These are phyloP conservation scores for Cheiracanthium punctorium DNA, from an alignment of 2,888 invertebrate species.

Conservation along the genomic window DNA sequence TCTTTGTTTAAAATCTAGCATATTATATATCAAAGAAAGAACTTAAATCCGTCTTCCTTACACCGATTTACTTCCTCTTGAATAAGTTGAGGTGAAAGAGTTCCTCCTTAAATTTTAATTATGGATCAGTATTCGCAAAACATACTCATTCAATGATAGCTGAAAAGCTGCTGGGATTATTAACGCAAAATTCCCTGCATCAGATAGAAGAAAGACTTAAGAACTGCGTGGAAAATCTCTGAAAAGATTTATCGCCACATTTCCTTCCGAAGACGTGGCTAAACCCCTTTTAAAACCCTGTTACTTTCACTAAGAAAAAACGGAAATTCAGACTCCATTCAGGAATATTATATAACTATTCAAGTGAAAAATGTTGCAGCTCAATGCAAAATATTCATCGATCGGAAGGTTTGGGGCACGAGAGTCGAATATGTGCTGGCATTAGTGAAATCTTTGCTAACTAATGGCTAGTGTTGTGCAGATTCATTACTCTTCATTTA, in stretches of 20 bases:
- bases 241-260: slow-evolving; percentile 13
- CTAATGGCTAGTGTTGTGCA: not conserved
- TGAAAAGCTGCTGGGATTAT: slow-evolving; percentile 21
- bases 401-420: not conserved
- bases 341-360: not conserved
- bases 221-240: slow-evolving; percentile 7
- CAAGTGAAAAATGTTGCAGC: slow-evolving; percentile 20
- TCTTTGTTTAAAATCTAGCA: too few relatives aligned
- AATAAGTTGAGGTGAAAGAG: slow-evolving; percentile 8
- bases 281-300: slow-evolving; percentile 11
- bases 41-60: not conserved
- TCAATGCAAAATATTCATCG: not conserved
- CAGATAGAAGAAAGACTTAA: slow-evolving; percentile 22
- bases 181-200: slow-evolving; percentile 4
- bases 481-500: not conserved
- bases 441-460: not conserved
- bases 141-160: not conserved
- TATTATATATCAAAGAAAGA: slow-evolving; percentile 4
- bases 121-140: slow-evolving; percentile 22
- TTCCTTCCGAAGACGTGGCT: slow-evolving; percentile 8
- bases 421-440: not conserved
- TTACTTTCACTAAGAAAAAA: slow-evolving; percentile 23
- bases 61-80: slow-evolving; percentile 20
- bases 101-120: slow-evolving; percentile 34
- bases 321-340: not conserved